phyloP scores from a whole-genome alignment of 2,888 invertebrate species.

The Carcina quercana region DNA sequence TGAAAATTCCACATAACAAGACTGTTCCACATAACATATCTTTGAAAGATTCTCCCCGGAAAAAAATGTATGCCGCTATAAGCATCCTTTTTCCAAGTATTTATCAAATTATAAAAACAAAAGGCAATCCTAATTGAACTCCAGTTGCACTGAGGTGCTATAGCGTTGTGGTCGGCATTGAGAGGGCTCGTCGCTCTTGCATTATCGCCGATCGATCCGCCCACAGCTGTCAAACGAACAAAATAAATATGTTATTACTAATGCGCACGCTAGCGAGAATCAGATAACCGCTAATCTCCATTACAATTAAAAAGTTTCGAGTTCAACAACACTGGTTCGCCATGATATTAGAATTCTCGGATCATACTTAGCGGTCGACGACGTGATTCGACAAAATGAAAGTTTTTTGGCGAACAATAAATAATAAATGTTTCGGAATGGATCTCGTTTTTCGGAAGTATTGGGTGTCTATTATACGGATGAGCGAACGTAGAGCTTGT shows the following conservation, averaged over 20 bases:
- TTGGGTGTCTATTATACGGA: slow-evolving; percentile 25
- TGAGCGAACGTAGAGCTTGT: slow-evolving; percentile 23
- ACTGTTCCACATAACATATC: too few species aligned
- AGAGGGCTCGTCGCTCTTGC: slow-evolving; percentile 32
- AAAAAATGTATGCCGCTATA: too few species aligned
- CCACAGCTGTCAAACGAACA: slow-evolving; percentile 68
- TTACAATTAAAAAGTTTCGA: slow-evolving; percentile 68
- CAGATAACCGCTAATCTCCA: slow-evolving; percentile 68
- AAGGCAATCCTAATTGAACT: slow-evolving; percentile 36
- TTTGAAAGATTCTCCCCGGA: too few species aligned
- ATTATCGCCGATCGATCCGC: slow-evolving; percentile 60
- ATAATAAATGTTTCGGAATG: slow-evolving; percentile 14
- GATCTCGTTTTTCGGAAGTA: slow-evolving; percentile 26
- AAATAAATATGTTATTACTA: slow-evolving; percentile 72
- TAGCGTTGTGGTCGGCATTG: slow-evolving; percentile 42
- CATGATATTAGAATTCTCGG: slow-evolving; percentile 33
- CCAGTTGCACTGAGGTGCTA: slow-evolving; percentile 43
- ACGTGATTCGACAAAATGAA: slow-evolving; percentile 13
- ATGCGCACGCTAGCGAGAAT: slow-evolving; percentile 56
- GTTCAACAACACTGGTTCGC: slow-evolving; percentile 38
- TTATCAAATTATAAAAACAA: slow-evolving; percentile 27
- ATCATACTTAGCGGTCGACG: slow-evolving; percentile 18
- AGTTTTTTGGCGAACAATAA: slow-evolving; percentile 6
- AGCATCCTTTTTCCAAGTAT: too few species aligned
- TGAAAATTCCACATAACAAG: too few species aligned